Evolutionary conservation across 2,888 invertebrate genomes (phyloP), one percentile per base, ranked within the genome.

Genomic region (Myathropa florea): DNA sequence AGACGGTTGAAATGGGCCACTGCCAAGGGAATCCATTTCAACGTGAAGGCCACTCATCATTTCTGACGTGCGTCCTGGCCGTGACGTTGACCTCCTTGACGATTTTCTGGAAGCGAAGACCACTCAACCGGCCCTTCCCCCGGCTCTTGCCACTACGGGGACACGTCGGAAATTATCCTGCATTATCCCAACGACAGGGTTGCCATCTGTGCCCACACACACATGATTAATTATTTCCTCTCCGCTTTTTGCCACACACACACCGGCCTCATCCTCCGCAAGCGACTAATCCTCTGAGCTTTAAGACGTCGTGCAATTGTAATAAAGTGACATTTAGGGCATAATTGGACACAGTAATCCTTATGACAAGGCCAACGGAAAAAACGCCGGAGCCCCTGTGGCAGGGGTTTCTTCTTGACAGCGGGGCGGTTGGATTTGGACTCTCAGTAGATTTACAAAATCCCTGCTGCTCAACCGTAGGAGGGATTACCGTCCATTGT

Each of bases 201-300:
- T 63, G 14, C 55, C 77, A 78, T 63, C 61, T 78, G 70, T 21
- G 53, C 23, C 36, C 68, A 26, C 24, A 55, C 36, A 73, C 67
- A 80, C 39, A 67, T 80, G 80, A 80, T 80, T 80, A 80, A 80
- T 80, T 79, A 65, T 55, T 79, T 65, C n/a, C n/a, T n/a, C n/a
- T n/a, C n/a, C n/a, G 79, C 68, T 67, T 64, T 63, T 39, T 65
- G 9, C 14, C 57, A 6, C 23, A 26, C 0, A 14, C n/a, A 9
- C 30, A 21, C 10, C 3, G 10, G 7, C 12, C 26, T 3, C 24
- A 18, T 2, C 28, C 3, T 24, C 24, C 18, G 39, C 33, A 6
- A n/a, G 64, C 55, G 57, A 70, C 53, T 79, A 64, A 79, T 79
- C 79, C 72, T 21, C 60, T 12, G 46, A 64, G 61, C 72, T 60